phyloP scores from a whole-genome alignment of 2,113 vertebrate genomes.

The Ariopsis seemanni region DNA sequence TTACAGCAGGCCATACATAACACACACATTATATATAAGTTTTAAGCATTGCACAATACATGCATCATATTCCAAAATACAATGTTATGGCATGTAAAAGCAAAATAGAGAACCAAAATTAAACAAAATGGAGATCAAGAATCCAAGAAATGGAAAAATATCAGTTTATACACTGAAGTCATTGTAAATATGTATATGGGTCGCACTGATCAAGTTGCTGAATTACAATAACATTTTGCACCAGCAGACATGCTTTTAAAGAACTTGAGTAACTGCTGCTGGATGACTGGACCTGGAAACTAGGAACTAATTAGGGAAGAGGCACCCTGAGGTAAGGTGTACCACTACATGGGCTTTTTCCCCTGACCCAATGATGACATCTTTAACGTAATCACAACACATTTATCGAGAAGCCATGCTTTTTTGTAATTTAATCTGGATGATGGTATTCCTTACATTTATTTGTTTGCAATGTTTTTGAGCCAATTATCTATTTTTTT shows the following conservation, averaged over 20 bases:
- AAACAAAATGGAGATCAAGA: neutral
- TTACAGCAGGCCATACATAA: neutral
- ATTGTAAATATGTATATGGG: neutral
- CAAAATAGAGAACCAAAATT: neutral
- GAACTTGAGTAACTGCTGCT: neutral
- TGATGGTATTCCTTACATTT: neutral
- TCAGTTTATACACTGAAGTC: neutral
- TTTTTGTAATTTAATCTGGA: neutral
- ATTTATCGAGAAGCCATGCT: neutral
- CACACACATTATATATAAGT: too few relatives aligned
- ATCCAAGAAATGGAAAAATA: neutral
- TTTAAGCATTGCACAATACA: neutral
- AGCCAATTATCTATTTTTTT: neutral
- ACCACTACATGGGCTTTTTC: neutral
- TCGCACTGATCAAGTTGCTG: neutral
- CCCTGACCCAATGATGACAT: neutral
- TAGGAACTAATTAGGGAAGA: neutral
- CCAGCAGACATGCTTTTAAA: neutral
- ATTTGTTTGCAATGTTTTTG: neutral
- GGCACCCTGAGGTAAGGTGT: neutral
- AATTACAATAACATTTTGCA: neutral
- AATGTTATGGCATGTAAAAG: neutral
- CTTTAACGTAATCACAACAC: neutral
- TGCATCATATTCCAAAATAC: neutral
- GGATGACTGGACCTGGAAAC: neutral